Conservation (phyloP, 2,797 vertebrate species). For the Esox lucius region DNA sequence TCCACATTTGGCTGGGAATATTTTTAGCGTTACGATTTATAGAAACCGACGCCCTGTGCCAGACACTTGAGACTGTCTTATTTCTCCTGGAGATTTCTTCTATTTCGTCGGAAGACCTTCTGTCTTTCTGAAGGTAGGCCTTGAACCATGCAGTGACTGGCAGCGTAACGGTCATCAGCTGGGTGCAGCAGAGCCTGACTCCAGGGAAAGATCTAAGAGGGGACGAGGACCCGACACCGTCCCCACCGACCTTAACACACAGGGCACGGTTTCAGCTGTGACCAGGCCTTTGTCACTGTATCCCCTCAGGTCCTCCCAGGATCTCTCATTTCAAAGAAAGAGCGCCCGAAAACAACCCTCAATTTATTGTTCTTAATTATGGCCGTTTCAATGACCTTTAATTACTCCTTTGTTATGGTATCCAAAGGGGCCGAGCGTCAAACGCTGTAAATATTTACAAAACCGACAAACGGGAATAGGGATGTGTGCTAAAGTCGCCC, state of each 20-base stretch:
- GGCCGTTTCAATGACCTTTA: not conserved
- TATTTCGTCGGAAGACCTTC: conserved; percentile 9
- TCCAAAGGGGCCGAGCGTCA: not conserved
- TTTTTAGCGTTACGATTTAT: conserved; percentile 51
- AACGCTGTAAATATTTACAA: not conserved
- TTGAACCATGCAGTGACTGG: too few relatives aligned
- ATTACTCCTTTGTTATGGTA: not conserved
- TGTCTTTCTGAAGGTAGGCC: not conserved
- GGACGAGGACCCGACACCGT: conserved; percentile 20
- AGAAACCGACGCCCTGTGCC: conserved; percentile 37
- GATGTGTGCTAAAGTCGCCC: not conserved
- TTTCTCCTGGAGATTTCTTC: not conserved
- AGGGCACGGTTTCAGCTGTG: conserved; percentile 18
- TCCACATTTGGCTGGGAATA: conserved; percentile 20
- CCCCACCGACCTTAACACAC: not conserved
- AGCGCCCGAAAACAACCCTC: not conserved
- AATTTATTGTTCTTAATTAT: not conserved
- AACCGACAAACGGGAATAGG: not conserved
- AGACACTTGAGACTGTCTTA: conserved; percentile 12
- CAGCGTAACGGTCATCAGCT: conserved; percentile 12
- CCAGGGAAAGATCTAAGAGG: conserved; percentile 3
- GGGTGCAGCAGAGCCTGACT: conserved; percentile 12
- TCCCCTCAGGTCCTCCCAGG: not conserved
- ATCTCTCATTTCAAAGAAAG: conserved; percentile 10
- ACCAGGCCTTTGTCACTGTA: conserved; percentile 7